Evolutionary conservation across 2,888 invertebrate species (phyloP).

Genomic region (Ormyrus thymus): DNA sequence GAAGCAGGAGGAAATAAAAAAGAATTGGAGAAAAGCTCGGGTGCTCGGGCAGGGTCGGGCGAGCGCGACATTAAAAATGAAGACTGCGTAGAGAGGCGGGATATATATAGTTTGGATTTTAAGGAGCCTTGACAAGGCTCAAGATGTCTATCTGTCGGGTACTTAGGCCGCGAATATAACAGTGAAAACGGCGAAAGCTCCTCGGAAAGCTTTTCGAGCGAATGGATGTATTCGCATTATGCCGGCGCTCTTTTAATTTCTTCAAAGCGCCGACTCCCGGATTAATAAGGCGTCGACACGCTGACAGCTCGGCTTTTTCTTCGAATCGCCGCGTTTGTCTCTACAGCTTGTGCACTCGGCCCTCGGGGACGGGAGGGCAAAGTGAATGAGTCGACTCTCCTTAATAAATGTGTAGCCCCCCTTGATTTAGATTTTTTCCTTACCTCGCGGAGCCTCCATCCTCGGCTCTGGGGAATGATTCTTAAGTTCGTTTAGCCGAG

Average conservation of each 20-base stretch:
- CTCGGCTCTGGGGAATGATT: conserved; percentile 29
- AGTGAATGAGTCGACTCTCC: conserved; percentile 64
- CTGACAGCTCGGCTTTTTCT: not conserved
- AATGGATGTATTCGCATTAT: conserved; percentile 74
- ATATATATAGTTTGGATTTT: conserved; percentile 65
- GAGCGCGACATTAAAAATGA: conserved; percentile 61
- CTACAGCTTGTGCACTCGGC: not conserved
- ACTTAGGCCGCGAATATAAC: conserved; percentile 64
- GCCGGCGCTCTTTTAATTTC: conserved; percentile 73
- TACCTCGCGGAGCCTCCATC: too few species aligned
- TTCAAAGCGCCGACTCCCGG: conserved; percentile 69
- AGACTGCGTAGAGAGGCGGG: conserved; percentile 56
- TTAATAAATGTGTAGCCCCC: conserved; percentile 30
- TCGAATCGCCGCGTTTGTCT: not conserved
- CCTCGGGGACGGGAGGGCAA: conserved; percentile 55
- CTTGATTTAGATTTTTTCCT: conserved; percentile 25
- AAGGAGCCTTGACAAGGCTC: conserved; percentile 70
- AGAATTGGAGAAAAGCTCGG: not conserved
- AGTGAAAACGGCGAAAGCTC: conserved; percentile 64
- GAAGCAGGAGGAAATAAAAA: too few species aligned
- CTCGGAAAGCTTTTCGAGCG: conserved; percentile 49
- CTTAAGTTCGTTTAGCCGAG: conserved; percentile 13
- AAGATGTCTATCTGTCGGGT: conserved; percentile 72
- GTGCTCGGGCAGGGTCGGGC: not conserved
- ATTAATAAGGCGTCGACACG: conserved; percentile 73